These are phyloP conservation scores for Mycetomoellerius zeteki DNA, from an alignment of 1,140 invertebrate genomes.

Conservation along the genomic window DNA sequence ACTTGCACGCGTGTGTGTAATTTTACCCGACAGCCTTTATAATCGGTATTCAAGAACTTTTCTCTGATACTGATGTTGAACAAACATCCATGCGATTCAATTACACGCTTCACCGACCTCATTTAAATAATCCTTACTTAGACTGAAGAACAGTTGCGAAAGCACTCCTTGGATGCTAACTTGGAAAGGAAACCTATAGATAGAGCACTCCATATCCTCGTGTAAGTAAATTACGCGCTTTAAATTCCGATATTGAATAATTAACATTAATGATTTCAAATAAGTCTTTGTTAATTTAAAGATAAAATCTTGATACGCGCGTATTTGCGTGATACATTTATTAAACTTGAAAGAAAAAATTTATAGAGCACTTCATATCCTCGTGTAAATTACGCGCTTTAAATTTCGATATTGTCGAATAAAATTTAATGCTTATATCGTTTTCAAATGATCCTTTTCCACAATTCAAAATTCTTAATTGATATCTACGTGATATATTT, in stretches of 20 bases:
- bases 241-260: background rate
- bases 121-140: conserved; percentile 65
- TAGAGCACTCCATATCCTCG: conserved; percentile 80
- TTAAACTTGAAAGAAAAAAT: no score
- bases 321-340: no score
- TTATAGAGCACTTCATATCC: no score
- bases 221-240: conserved; percentile 75
- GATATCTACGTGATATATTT: no score
- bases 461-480: no score
- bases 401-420: no score
- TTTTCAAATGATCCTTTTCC: no score
- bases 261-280: no score
- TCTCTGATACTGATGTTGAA: background rate
- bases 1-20: background rate
- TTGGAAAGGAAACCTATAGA: conserved; percentile 79
- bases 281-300: no score
- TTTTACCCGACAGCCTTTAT: background rate
- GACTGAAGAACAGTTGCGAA: conserved; percentile 80
- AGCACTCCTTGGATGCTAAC: conserved; percentile 75
- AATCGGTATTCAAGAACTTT: background rate
- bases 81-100: conserved; percentile 7
- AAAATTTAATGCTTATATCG: no score
- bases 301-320: no score
- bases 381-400: no score
- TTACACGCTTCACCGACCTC: background rate